Evolutionary conservation across 2,888 invertebrate genomes (phyloP).

Genomic region (Noctua comes): DNA sequence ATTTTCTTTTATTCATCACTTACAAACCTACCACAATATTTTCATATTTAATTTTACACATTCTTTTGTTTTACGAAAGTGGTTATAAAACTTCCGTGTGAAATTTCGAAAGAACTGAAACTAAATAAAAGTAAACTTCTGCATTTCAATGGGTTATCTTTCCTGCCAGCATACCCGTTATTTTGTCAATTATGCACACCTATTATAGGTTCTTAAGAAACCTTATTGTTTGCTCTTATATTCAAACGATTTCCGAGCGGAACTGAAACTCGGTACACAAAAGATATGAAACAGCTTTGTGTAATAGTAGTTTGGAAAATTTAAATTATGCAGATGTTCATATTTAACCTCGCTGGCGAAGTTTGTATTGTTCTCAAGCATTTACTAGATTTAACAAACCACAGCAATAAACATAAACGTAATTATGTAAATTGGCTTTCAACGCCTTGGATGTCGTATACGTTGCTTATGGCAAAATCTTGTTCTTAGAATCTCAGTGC

Average conservation of each 20-base stretch:
- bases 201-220: not conserved
- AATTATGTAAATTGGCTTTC: slow-evolving; percentile 35
- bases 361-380: slow-evolving; percentile 25
- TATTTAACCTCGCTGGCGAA: slow-evolving; percentile 23
- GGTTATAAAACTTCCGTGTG: slow-evolving; percentile 4
- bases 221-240: not conserved
- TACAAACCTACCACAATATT: slow-evolving; percentile 10
- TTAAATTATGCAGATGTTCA: slow-evolving; percentile 28
- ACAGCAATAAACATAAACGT: slow-evolving; percentile 31
- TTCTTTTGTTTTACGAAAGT: not conserved
- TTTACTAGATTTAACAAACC: slow-evolving; percentile 36
- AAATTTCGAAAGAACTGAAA: not conserved
- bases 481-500: not conserved
- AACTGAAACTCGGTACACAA: slow-evolving; percentile 16
- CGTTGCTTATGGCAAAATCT: not conserved
- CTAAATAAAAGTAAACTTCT: not conserved
- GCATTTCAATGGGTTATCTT: not conserved
- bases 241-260: slow-evolving; percentile 6
- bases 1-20: slow-evolving; percentile 35
- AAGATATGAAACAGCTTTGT: slow-evolving; percentile 19
- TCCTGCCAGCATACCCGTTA: not conserved
- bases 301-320: slow-evolving; percentile 12
- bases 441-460: slow-evolving; percentile 7
- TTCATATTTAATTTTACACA: slow-evolving; percentile 4
- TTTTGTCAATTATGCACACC: not conserved